Percentiles rank a stretch among this genome's conserved stretches.
phyloP scores from a whole-genome alignment of 2,888 invertebrate species.

The Clanis bilineata region DNA sequence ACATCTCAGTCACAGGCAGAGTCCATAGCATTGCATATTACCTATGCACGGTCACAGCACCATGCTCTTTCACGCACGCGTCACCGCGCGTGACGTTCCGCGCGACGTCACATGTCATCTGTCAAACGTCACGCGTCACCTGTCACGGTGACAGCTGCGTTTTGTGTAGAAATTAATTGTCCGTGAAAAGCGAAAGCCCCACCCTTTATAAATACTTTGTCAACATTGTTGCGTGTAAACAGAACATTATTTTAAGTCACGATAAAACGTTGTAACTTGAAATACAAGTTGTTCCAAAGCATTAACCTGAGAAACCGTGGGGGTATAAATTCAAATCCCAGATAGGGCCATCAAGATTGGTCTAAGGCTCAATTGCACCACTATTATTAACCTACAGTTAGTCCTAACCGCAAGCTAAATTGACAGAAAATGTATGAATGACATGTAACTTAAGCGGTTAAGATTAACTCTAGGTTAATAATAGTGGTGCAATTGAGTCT shows the following conservation, averaged over 20 bases:
- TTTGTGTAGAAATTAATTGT: background rate
- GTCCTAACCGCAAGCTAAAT: too few relatives aligned
- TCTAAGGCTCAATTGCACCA: too few relatives aligned
- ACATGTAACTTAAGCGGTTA: too few relatives aligned
- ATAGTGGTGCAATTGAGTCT: too few relatives aligned
- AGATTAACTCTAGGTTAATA: too few relatives aligned
- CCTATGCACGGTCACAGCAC: background rate
- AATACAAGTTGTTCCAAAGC: too few relatives aligned
- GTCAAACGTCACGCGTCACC: background rate
- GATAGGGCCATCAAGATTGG: too few relatives aligned
- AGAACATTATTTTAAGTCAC: background rate
- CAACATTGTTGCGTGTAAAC: background rate
- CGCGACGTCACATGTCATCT: background rate
- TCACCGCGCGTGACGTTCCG: background rate
- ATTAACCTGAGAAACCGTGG: too few relatives aligned
- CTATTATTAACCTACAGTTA: too few relatives aligned
- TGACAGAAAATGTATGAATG: too few relatives aligned
- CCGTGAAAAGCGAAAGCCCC: background rate
- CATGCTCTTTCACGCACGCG: background rate
- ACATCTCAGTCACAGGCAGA: background rate
- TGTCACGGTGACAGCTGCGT: conserved; percentile 1
- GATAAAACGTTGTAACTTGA: background rate
- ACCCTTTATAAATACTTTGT: background rate
- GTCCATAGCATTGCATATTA: background rate
- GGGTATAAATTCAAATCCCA: too few relatives aligned